Conservation (phyloP, 2,888 invertebrate genomes). For the Mythimna vitellina region DNA sequence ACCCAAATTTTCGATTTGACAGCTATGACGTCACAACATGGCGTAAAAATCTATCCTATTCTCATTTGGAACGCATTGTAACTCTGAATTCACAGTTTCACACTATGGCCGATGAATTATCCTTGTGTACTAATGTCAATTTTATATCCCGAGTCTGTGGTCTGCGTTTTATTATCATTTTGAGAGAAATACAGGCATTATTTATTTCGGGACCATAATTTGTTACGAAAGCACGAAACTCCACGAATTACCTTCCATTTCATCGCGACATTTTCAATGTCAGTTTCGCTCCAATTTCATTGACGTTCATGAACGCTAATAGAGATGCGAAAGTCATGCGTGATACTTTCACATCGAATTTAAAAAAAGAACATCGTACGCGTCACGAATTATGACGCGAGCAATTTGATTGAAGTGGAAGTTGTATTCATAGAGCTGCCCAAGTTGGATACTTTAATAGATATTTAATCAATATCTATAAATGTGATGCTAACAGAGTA, state of each 20-base stretch:
- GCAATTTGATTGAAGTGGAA: conserved; percentile 39
- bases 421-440: background rate
- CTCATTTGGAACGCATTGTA: too few species aligned
- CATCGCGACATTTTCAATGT: conserved; percentile 24
- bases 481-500: conserved; percentile 10
- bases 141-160: too few species aligned
- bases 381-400: conserved; percentile 16
- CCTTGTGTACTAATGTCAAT: too few species aligned
- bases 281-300: conserved; percentile 27
- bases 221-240: conserved; percentile 10
- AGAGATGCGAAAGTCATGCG: background rate
- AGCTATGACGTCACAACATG: too few species aligned
- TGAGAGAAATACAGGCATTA: background rate
- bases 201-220: background rate
- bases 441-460: conserved; percentile 17
- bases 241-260: background rate
- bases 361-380: background rate
- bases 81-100: background rate
- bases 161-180: background rate
- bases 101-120: too few species aligned
- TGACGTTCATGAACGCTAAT: background rate
- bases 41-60: too few species aligned
- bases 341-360: conserved; percentile 21
- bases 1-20: too few species aligned
- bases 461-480: conserved; percentile 10